A percentile compares a stretch with the other conserved stretches of the same genome.
Evolutionary conservation across 2,113 vertebrate genomes (phyloP).

Genomic region (Coracopsis vasa): DNA sequence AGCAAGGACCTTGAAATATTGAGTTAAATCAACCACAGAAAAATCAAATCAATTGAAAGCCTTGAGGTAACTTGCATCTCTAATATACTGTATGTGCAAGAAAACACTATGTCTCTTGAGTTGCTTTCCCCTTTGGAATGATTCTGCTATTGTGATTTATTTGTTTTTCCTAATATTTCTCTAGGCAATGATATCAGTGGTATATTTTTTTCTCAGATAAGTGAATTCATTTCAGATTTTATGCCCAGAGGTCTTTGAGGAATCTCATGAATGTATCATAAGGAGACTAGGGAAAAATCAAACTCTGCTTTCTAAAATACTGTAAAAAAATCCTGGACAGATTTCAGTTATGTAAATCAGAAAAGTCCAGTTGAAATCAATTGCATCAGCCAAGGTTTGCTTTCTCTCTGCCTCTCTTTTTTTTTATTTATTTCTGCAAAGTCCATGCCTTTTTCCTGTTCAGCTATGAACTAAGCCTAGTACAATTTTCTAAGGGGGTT

Average conservation of each 20-base stretch:
- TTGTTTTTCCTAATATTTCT: constrained; percentile 57
- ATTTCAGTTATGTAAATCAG: neutral
- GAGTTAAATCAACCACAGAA: constrained; percentile 30
- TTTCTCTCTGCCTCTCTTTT: neutral
- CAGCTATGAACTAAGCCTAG: neutral
- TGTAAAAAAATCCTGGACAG: neutral
- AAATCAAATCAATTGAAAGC: constrained; percentile 50
- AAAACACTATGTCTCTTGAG: neutral
- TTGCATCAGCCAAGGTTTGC: neutral
- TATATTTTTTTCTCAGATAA: neutral
- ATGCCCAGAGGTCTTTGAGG: neutral
- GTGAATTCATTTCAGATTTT: constrained; percentile 38
- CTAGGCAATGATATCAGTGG: neutral
- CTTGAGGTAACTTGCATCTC: constrained; percentile 44
- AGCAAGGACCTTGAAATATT: constrained; percentile 34
- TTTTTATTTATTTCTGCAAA: neutral
- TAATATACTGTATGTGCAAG: constrained; percentile 30
- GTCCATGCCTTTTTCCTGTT: neutral
- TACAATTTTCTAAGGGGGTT: neutral
- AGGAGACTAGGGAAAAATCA: neutral
- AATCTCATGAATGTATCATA: neutral
- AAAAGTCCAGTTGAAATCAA: neutral
- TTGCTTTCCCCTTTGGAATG: constrained; percentile 20
- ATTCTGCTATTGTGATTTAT: constrained; percentile 53
- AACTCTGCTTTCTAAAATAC: neutral